Evolutionary conservation across 1,140 invertebrate genomes (phyloP), one percentile per base, ranked within the genome.

Genomic region (Eurosta solidaginis): DNA sequence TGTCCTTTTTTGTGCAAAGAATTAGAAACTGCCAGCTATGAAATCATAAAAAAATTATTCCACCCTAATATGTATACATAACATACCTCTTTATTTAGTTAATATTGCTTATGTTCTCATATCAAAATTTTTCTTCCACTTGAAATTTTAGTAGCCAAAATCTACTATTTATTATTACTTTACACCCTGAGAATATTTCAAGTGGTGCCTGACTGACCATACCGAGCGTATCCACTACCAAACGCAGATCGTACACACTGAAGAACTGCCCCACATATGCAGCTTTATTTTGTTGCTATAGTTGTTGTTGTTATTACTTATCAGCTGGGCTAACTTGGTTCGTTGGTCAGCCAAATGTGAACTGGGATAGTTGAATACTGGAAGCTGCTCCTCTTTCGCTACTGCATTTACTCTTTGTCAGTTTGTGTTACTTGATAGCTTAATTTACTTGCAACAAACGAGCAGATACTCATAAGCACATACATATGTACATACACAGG

Each of bases 131-230:
- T 68, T 2, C 33, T 20, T 68, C 59, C 59, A 68, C 59, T 40
- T 68, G 59, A 68, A 68, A 68, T 68, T 68, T 68, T 68, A 68
- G 59, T 68, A 68, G 59, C 59, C 33, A 14, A 68, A n/a, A 42
- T 29, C 59, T 68, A 68, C 59, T 40, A 36, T 68, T 68, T 68
- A 36, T 68, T 40, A 68, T 68, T 68, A 68, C 59, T 22, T 68
- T 68, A 40, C 59, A 68, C 59, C 59, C 59, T 68, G 33, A 40
- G 59, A 40, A 22, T 68, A 68, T 9, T 68, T 20, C 36, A 68
- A 68, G 59, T 68, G 59, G 36, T 68, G 59, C 59, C 59, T n/a
- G 33, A 68, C 59, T 68, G 59, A 40, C 59, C 59, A 68, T 29
- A 68, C 59, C 59, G 59, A n/a, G n/a, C n/a, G n/a, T n/a, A n/a